Evolutionary conservation across 2,113 vertebrate genomes (phyloP).

Genomic region (Atherinomorus stipes): DNA sequence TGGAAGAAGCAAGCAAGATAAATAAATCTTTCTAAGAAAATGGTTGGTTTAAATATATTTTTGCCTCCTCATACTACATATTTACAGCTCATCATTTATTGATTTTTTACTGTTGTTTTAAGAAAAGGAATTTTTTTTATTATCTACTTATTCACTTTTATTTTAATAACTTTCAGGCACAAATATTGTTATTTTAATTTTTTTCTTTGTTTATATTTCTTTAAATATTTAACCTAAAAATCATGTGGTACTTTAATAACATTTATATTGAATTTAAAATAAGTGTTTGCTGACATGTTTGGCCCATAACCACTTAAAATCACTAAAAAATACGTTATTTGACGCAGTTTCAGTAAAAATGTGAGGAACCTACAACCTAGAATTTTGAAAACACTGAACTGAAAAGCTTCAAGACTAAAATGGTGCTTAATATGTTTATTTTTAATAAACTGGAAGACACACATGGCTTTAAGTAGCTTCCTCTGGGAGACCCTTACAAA

Average conservation of each 20-base stretch:
- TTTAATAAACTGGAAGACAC: too few relatives aligned
- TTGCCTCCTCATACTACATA: background rate
- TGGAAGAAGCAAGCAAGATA: background rate
- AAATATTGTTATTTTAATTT: background rate
- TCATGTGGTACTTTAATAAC: background rate
- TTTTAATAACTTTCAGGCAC: background rate
- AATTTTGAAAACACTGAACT: too few relatives aligned
- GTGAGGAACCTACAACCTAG: too few relatives aligned
- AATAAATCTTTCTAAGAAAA: background rate
- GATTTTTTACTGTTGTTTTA: background rate
- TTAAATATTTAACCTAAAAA: background rate
- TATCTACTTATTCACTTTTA: background rate
- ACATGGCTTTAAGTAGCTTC: too few relatives aligned
- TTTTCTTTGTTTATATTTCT: background rate
- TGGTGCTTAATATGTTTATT: too few relatives aligned
- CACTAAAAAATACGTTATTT: background rate
- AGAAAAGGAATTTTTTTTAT: background rate
- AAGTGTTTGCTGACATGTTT: conserved; percentile 5
- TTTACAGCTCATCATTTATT: background rate
- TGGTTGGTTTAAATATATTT: background rate
- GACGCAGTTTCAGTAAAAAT: too few relatives aligned
- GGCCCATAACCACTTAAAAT: background rate
- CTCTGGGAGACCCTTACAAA: too few relatives aligned
- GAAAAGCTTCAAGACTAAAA: too few relatives aligned
- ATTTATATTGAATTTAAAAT: conserved; percentile 2